These are phyloP conservation scores for Laupala kohalensis DNA, from an alignment of 1,140 invertebrate genomes.

Conservation along the genomic window DNA sequence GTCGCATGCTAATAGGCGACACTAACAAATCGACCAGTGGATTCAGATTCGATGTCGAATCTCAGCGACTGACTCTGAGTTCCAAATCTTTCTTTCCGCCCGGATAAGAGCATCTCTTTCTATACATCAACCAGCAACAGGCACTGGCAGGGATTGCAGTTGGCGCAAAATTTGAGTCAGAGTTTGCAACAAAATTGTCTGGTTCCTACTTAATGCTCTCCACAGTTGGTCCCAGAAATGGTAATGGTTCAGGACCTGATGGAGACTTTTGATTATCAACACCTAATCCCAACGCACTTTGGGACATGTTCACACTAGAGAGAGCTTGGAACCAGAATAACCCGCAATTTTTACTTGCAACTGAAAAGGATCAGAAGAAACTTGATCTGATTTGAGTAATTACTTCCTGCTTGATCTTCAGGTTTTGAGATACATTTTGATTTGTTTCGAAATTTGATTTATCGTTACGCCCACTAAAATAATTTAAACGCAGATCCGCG, in stretches of 20 bases:
- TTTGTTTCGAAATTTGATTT: neutral
- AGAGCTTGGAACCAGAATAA: conserved; percentile 30
- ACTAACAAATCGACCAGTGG: too few relatives aligned
- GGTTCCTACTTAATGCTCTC: conserved; percentile 66
- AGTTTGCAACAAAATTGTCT: conserved; percentile 24
- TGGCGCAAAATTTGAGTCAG: conserved; percentile 12
- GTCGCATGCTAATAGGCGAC: too few relatives aligned
- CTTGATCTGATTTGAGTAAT: conserved; percentile 29
- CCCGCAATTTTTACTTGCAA: conserved; percentile 68
- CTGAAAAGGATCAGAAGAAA: conserved; percentile 53
- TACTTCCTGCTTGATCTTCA: conserved; percentile 67
- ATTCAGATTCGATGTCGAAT: too few relatives aligned
- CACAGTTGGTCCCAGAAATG: conserved; percentile 20
- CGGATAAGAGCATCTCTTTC: too few relatives aligned
- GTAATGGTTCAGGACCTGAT: neutral
- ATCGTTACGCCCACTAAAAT: too few relatives aligned
- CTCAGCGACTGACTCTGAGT: too few relatives aligned
- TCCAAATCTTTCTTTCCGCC: too few relatives aligned
- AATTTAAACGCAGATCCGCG: too few relatives aligned
- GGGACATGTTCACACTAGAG: conserved; percentile 11
- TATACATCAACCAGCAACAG: too few relatives aligned
- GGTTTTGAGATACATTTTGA: conserved; percentile 51
- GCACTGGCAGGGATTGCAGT: conserved; percentile 16
- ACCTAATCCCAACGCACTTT: neutral
- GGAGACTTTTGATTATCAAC: conserved; percentile 2